A percentile compares a stretch with the other conserved stretches of the same genome.
phyloP scores from a whole-genome alignment of 2,113 vertebrate genomes.

The Furnarius figulus region DNA sequence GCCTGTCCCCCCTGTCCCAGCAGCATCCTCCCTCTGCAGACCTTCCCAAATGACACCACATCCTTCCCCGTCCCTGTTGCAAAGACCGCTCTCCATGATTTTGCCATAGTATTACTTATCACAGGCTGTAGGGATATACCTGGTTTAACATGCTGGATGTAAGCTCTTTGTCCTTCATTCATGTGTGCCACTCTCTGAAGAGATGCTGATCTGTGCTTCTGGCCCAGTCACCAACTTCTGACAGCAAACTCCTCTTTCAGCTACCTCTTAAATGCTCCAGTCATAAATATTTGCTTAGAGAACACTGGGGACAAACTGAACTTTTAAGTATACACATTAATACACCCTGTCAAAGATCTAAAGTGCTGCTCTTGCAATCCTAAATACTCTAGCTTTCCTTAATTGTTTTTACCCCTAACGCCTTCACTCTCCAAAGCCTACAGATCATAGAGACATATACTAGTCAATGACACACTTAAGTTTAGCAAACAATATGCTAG shows the following conservation, averaged over 20 bases:
- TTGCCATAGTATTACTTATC: not conserved
- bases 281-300: not conserved
- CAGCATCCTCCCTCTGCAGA: not conserved
- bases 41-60: not conserved
- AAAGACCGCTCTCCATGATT: not conserved
- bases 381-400: not conserved
- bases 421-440: not conserved
- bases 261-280: not conserved
- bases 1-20: not conserved
- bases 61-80: accelerated
- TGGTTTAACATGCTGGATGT: not conserved
- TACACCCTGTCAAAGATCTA: not conserved
- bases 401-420: not conserved
- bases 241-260: not conserved
- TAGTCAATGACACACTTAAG: not conserved
- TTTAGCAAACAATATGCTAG: not conserved
- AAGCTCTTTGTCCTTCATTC: not conserved
- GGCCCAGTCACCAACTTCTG: accelerated
- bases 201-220: not conserved
- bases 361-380: not conserved
- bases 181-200: not conserved
- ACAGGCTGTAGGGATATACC: not conserved
- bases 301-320: not conserved
- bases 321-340: not conserved
- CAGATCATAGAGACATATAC: not conserved